A percentile compares a stretch with the other conserved stretches of the same genome.
Conservation (phyloP, 2,113 vertebrate genomes). For the Leucoraja erinaceus region DNA sequence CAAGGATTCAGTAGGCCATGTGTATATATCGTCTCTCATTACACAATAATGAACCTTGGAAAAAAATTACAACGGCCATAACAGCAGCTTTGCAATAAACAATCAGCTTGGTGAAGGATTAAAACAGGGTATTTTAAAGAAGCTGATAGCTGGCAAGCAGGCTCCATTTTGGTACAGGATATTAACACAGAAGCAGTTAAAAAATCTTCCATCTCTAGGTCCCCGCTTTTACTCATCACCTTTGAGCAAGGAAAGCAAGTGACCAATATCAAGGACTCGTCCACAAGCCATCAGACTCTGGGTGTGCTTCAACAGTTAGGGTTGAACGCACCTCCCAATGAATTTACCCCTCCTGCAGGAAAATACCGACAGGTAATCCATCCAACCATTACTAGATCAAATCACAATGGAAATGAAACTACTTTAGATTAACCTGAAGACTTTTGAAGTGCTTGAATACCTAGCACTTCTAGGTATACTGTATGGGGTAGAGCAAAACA, state of each 20-base stretch:
- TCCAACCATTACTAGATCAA: not conserved
- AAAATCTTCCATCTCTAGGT: not conserved
- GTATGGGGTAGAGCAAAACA: not conserved
- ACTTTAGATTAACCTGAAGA: not conserved
- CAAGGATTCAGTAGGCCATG: slow-evolving; percentile 35
- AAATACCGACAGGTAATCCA: not conserved
- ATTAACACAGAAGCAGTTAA: not conserved
- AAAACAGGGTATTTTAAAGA: not conserved
- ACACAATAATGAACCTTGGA: slow-evolving; percentile 20
- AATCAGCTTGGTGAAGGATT: slow-evolving; percentile 27
- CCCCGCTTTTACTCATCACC: not conserved
- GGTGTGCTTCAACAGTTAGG: not conserved
- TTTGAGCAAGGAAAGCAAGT: not conserved
- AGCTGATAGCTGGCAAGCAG: not conserved
- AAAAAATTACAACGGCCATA: not conserved
- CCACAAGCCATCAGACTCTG: not conserved
- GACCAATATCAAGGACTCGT: not conserved
- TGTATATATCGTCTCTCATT: slow-evolving; percentile 13
- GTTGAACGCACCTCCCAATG: not conserved
- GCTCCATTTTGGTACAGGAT: not conserved
- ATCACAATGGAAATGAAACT: not conserved
- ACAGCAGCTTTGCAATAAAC: slow-evolving; percentile 36
- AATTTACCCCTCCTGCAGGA: not conserved
- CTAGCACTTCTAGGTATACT: not conserved
- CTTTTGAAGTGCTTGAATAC: not conserved